Base-by-base conservation (phyloP, 2,888 invertebrate species). In the Stenolophus ochropezus region DNA sequence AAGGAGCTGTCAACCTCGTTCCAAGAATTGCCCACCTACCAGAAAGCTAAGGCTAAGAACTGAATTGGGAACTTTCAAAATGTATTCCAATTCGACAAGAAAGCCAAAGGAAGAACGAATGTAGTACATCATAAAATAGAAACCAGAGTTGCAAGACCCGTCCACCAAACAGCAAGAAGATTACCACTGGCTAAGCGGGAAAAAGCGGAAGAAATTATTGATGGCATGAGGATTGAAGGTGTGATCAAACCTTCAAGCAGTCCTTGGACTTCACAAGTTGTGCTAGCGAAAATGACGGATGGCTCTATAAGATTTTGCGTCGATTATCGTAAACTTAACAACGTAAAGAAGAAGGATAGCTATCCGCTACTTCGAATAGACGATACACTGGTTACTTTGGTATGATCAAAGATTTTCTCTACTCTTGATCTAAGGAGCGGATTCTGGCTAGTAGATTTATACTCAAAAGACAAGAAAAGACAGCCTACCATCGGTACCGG, bases 381-480 rank as follows among this genome's bases (percentile, higher is more conserved):
- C 51, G 84, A 81, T 78, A 3, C 51, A n/a, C n/a, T 85, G 69
- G 73, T 83, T 20, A 82, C 83, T 1, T 73, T 84, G 14, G 61
- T 78, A 0, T 83, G 77, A 5, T 78, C 83, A 1, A 61, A 74
- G 16, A 82, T 81, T 81, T 85, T 85, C 69, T 84, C 82, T 0
- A 84, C 84, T 4, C 75, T 85, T 20, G 83, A 83, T 25, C 53
- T 84, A 4, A 81, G 82, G 61, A 83, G 83, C 49, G 85, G 83
- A 0, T 83, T 69, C 25, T 79, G 79, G 79, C 51, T 69, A 49
- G 69, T 79, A 3, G 27, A 61, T 6, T 33, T 78, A 23, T 6
- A 65, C 14, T 18, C 51, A 81, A 27, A 49, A 0, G 83, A 84
- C 11, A 76, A 73, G 42, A 77, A 83, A 42, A 84, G 83, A 51